These are phyloP conservation scores for Cephus cinctus DNA, from an alignment of 1,140 invertebrate species.

Conservation along the genomic window DNA sequence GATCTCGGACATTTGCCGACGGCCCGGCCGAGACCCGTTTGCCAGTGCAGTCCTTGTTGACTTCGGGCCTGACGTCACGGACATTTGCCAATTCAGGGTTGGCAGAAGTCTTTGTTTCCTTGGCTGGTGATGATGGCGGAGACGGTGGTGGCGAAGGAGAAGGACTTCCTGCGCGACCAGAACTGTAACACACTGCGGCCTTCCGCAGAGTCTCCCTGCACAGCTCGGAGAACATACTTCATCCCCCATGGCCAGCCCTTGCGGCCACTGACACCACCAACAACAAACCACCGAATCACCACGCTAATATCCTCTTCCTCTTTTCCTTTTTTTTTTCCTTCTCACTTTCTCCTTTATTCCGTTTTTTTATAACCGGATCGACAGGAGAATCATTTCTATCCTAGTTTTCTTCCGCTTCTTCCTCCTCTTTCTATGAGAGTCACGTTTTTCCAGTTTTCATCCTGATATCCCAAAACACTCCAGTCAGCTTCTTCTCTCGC, in stretches of 20 bases:
- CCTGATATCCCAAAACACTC: too few species aligned
- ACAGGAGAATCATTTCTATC: too few species aligned
- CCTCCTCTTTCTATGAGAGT: too few species aligned
- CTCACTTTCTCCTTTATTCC: too few species aligned
- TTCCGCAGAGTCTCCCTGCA: constrained; percentile 63
- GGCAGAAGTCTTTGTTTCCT: constrained; percentile 44
- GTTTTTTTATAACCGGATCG: too few species aligned
- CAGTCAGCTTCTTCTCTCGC: too few species aligned
- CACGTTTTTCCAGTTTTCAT: too few species aligned
- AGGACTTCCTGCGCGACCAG: constrained; percentile 49
- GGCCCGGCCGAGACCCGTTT: too few species aligned
- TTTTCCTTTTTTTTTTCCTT: too few species aligned
- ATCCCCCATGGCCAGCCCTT: constrained; percentile 53
- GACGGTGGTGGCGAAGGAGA: constrained; percentile 51
- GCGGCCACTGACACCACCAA: constrained; percentile 30
- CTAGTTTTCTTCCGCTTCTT: too few species aligned
- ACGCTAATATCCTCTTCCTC: too few species aligned
- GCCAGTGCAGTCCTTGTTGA: constrained; percentile 6
- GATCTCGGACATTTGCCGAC: constrained; percentile 27
- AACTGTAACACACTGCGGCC: constrained; percentile 56
- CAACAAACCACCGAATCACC: too few species aligned
- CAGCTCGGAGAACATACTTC: constrained; percentile 63
- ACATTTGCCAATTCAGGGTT: constrained; percentile 43
- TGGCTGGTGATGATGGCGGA: constrained; percentile 50
- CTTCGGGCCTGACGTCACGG: constrained; percentile 22